These are phyloP conservation scores for Carlito syrichta DNA, from an alignment of 2,113 vertebrate genomes.

Conservation along the genomic window DNA sequence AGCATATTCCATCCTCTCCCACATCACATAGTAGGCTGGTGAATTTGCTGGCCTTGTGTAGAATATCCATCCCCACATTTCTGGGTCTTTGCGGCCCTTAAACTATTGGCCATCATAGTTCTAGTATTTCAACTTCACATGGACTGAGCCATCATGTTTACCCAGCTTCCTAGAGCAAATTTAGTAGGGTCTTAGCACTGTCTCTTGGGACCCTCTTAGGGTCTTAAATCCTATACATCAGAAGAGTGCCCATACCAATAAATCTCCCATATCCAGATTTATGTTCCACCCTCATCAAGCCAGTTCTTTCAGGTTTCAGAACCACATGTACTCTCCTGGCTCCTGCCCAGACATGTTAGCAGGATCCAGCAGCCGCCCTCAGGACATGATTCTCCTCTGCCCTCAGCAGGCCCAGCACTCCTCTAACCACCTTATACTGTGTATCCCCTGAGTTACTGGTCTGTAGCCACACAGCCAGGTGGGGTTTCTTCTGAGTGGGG, in stretches of 20 bases:
- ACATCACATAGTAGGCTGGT: neutral
- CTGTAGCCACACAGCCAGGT: neutral
- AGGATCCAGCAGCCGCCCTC: neutral
- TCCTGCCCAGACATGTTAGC: neutral
- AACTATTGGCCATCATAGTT: neutral
- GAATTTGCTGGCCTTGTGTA: neutral
- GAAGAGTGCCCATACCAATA: neutral
- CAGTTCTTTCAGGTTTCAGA: neutral
- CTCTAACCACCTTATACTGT: neutral
- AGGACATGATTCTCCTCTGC: neutral
- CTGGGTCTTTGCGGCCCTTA: neutral
- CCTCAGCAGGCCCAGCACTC: neutral
- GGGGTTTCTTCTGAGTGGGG: neutral
- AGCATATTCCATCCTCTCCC: neutral
- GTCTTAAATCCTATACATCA: neutral
- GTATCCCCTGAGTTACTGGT: neutral
- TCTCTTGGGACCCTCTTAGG: neutral
- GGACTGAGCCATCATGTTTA: too few relatives aligned
- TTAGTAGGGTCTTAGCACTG: neutral
- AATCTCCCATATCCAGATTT: neutral
- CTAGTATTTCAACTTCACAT: neutral
- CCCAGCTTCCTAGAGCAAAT: neutral
- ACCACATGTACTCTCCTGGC: neutral
- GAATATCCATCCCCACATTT: too few relatives aligned
- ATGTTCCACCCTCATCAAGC: neutral